Evolutionary conservation across 2,113 vertebrate species (phyloP).

Genomic region (Anseranas semipalmata): DNA sequence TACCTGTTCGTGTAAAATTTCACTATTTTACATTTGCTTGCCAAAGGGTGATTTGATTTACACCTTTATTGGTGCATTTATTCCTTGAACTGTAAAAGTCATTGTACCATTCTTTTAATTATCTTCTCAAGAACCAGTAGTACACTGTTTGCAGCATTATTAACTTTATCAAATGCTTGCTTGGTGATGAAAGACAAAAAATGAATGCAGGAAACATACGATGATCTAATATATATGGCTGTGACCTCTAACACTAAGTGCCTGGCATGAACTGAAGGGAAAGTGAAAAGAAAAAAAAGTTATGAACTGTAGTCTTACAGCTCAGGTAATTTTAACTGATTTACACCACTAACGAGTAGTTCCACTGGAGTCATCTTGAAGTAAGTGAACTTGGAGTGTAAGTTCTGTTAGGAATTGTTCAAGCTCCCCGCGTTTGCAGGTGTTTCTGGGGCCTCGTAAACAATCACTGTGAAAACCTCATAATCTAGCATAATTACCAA

Average conservation of each 20-base stretch:
- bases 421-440: background rate
- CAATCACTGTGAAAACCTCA: background rate
- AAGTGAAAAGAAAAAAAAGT: background rate
- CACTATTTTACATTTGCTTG: background rate
- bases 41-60: slow-evolving; percentile 9
- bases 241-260: background rate
- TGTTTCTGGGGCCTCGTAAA: background rate
- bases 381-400: background rate
- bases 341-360: background rate
- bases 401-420: background rate
- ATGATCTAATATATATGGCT: background rate
- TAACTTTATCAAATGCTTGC: background rate
- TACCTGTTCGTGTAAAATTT: background rate
- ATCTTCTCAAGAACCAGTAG: background rate
- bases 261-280: background rate
- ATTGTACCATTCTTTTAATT: slow-evolving; percentile 14
- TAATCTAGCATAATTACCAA: background rate
- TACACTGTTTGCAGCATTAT: slow-evolving; percentile 5
- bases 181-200: slow-evolving; percentile 2
- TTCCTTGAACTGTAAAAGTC: slow-evolving; percentile 10
- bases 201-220: background rate
- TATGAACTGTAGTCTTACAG: background rate
- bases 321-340: background rate
- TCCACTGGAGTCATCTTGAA: background rate
- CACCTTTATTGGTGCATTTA: background rate